Conservation (phyloP, 2,888 invertebrate genomes). For the Yponomeuta plumbellus region DNA sequence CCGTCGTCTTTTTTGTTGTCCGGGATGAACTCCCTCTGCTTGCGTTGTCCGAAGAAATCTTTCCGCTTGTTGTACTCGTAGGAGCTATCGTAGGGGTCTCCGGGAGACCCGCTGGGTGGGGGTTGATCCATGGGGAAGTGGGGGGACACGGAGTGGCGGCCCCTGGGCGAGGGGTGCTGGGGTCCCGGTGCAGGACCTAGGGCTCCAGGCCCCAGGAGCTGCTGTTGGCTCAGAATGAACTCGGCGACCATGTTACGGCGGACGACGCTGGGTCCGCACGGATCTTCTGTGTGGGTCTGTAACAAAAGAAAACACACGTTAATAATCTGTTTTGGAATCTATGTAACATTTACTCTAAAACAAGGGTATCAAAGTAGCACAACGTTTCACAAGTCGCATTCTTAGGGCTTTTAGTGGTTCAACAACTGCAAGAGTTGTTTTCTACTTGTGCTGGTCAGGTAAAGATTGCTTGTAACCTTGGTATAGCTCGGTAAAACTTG, state of each 20-base stretch:
- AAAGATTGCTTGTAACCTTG: too few species aligned
- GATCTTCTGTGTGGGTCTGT: constrained; percentile 66
- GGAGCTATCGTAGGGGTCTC: constrained; percentile 61
- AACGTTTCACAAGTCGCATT: too few species aligned
- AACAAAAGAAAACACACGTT: constrained; percentile 40
- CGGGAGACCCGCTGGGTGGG: constrained; percentile 41
- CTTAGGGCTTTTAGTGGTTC: too few species aligned
- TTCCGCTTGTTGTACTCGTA: constrained; percentile 84
- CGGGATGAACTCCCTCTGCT: constrained; percentile 97
- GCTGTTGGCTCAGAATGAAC: constrained; percentile 86
- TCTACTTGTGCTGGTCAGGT: too few species aligned
- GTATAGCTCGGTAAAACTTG: too few species aligned
- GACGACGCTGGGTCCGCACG: constrained; percentile 68
- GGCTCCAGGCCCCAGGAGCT: constrained; percentile 57
- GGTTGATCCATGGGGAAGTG: constrained; percentile 70
- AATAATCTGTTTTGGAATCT: neutral
- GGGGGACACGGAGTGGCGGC: constrained; percentile 61
- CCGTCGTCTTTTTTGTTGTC: constrained; percentile 97
- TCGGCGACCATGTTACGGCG: constrained; percentile 92
- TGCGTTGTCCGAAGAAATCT: constrained; percentile 91
- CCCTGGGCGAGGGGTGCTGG: constrained; percentile 51
- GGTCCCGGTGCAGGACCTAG: constrained; percentile 57
- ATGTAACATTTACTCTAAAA: too few species aligned
- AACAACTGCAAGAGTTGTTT: too few species aligned
- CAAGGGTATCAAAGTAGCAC: too few species aligned